These are phyloP conservation scores for Bellardia pandia DNA, from an alignment of 2,888 invertebrate genomes.

Conservation along the genomic window DNA sequence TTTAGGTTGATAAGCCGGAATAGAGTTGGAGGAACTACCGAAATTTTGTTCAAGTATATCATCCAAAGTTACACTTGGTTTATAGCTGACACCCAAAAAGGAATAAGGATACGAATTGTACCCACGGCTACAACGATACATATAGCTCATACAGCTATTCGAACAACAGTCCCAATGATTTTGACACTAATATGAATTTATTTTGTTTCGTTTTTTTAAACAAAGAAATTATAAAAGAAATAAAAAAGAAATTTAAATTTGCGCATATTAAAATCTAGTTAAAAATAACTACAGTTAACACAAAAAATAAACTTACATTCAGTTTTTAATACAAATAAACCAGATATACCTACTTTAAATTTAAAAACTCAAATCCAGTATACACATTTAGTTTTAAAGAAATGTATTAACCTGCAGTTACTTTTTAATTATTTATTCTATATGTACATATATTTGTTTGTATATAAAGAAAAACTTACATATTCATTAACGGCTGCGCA, in stretches of 20 bases:
- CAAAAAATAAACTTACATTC: not conserved
- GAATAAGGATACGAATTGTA: conserved; percentile 61
- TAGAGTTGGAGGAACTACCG: conserved; percentile 39
- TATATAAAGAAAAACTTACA: conserved; percentile 75
- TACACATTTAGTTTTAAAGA: not conserved
- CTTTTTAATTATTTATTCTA: not conserved
- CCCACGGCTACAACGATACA: conserved; percentile 76
- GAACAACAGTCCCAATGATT: conserved; percentile 82
- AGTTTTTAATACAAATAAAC: too few species aligned
- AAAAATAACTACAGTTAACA: not conserved
- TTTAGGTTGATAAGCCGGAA: not conserved
- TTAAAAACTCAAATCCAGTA: too few species aligned
- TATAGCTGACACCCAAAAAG: conserved; percentile 52
- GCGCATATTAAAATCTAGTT: not conserved
- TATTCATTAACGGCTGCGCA: conserved; percentile 77
- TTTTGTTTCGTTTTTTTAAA: not conserved
- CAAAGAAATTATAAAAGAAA: conserved; percentile 14
- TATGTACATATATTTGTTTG: not conserved
- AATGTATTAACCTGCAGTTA: not conserved
- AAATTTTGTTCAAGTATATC: conserved; percentile 73
- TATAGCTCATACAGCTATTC: conserved; percentile 79
- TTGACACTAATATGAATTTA: conserved; percentile 76
- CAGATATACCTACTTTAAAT: too few species aligned
- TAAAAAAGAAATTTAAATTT: not conserved
- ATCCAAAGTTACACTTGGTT: conserved; percentile 56